Evolutionary conservation across 2,888 invertebrate species (phyloP), one percentile per base, ranked within the genome.

Genomic region (Lasioglossum morio): DNA sequence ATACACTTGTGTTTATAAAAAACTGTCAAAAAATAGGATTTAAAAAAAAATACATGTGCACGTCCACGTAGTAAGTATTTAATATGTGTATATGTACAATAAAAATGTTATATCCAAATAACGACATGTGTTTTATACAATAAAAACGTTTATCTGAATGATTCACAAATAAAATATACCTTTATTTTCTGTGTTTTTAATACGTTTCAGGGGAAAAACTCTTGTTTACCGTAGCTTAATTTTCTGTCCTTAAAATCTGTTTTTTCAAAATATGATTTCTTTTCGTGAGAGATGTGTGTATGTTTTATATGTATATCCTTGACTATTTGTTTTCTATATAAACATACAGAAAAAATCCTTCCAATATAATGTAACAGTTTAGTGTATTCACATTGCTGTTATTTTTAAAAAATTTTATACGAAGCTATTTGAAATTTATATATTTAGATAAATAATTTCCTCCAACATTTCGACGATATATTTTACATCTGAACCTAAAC

Each of bases 361-460:
- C 14, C 4, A 43, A 27, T 63, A 8, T 19, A 30, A 63, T 30
- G 8, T 30, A 63, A 63, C 30, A 30, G 3, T 16, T 30, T 19
- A 63, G 7, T 63, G 14, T 63, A 30, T 30, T 63, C 8, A 30
- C 8, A 63, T 30, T 30, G 8, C 10, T 57, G n/a, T 4, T 1
- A 57, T 57, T 57, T 12, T 57, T 57, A 4, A 57, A 43, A 57
- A 12, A 2, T 48, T 30, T 30, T 72, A 34, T 19, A 5, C 5
- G 1, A 48, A 30, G 19, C 5, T 72, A 30, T 23, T 23, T n/a
- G 5, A 30, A 48, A 46, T 27, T 48, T 23, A n/a, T n/a, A n/a
- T n/a, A 73, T 70, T 14, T 19, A 34, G 34, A 73, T 53, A 76
- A 19, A 27, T 46, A n/a, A 77, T 69, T 69, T 27, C 10, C 19